Evolutionary conservation across 2,888 invertebrate species (phyloP).

Genomic region (Trissolcus japonicus): DNA sequence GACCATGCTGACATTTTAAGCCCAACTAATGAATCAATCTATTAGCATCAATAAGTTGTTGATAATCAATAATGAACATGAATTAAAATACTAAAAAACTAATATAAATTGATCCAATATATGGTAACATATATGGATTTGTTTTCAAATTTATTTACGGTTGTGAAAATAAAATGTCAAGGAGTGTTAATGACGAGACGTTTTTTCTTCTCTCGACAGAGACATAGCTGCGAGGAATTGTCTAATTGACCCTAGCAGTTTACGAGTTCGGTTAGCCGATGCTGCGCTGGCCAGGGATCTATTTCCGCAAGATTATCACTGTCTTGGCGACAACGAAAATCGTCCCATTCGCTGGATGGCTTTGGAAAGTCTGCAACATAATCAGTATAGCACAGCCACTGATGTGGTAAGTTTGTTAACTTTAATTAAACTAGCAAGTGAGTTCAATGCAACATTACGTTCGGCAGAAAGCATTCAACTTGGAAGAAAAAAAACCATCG

Average conservation of each 20-base stretch:
- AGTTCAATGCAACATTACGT: not conserved
- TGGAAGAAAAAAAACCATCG: no score
- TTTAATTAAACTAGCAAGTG: not conserved
- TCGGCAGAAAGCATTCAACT: not conserved
- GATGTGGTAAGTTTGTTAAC: slow-evolving; percentile 85
- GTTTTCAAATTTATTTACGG: no score
- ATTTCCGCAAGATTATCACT: slow-evolving; percentile 95
- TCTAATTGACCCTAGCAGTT: slow-evolving; percentile 79
- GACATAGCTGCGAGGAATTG: slow-evolving; percentile 95
- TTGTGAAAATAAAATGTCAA: no score
- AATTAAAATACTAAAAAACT: no score
- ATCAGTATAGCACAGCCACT: slow-evolving; percentile 89
- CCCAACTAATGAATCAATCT: not conserved
- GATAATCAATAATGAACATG: no score
- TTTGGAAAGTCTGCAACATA: slow-evolving; percentile 88
- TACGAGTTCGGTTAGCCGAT: slow-evolving; percentile 91
- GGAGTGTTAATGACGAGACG: no score
- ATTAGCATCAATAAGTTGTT: no score
- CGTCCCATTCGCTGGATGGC: slow-evolving; percentile 97
- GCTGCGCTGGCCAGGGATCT: slow-evolving; percentile 92
- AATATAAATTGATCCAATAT: no score
- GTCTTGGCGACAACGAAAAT: slow-evolving; percentile 94
- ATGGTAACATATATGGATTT: no score
- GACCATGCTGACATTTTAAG: not conserved
- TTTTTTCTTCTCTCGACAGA: slow-evolving; percentile 68